phyloP scores from a whole-genome alignment of 1,140 invertebrate species.

The Meloidogyne chitwoodi region DNA sequence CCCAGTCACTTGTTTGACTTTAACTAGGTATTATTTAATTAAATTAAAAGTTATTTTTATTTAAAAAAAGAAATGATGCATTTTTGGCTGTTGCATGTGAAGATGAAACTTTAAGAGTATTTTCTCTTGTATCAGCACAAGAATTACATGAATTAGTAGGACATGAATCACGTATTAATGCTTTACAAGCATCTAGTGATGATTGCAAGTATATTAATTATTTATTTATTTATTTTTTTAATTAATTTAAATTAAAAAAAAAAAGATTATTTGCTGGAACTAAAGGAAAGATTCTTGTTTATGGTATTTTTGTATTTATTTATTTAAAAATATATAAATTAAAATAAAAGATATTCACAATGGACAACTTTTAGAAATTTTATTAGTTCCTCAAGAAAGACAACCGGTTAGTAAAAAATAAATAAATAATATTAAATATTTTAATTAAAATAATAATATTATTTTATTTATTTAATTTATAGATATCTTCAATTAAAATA shows the following conservation, averaged over 20 bases:
- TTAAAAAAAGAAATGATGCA: slow-evolving; percentile 48
- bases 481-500: slow-evolving; percentile 33
- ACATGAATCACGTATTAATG: slow-evolving; percentile 35
- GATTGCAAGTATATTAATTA: slow-evolving; percentile 25
- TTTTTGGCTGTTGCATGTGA: slow-evolving; percentile 59
- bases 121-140: slow-evolving; percentile 52
- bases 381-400: neutral
- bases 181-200: slow-evolving; percentile 36
- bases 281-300: slow-evolving; percentile 35
- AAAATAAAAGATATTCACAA: slow-evolving; percentile 38
- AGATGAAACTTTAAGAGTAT: slow-evolving; percentile 56
- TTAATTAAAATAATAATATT: neutral
- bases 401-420: neutral
- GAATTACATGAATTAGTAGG: slow-evolving; percentile 52
- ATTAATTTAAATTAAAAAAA: neutral
- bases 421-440: neutral
- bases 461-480: too few relatives aligned
- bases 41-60: neutral
- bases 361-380: slow-evolving; percentile 37
- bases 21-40: slow-evolving; percentile 42
- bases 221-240: neutral
- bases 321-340: neutral
- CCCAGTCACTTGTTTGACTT: slow-evolving; percentile 55
- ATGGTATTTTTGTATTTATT: slow-evolving; percentile 4
- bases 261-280: slow-evolving; percentile 43